Evolutionary conservation across 1,140 invertebrate genomes (phyloP), one percentile per base, ranked within the genome.

Genomic region (Sycophaga agraensis): DNA sequence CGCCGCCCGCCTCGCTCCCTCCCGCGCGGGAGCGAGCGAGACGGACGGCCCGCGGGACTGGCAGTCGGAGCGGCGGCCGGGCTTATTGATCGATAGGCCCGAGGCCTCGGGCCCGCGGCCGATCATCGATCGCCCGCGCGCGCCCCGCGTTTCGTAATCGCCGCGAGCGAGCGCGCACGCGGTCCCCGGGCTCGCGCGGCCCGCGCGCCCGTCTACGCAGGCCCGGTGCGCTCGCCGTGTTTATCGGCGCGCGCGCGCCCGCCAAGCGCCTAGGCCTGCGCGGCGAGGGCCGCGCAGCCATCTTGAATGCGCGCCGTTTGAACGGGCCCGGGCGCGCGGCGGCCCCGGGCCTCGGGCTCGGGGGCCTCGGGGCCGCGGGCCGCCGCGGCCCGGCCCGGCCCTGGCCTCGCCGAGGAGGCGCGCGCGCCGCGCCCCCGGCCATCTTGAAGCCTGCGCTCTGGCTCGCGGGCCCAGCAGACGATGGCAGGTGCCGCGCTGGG

Each of bases 391-490:
- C 0, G 26, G 12, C n/a, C 26, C 46, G 46, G 35, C 19, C 5
- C 35, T 1, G 22, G 14, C n/a, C 3, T 2, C 26, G n/a, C 1
- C 14, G n/a, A 16, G 4, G n/a, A 34, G 2, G 4, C 48, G 0
- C 14, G 28, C 21, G 53, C 39, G 34, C 35, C 14, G 21, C 37
- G 53, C 43, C 37, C 59, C 49, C 61, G 26, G 54, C 61, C 61
- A 63, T 63, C 37, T 63, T 63, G 61, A 63, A 53, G 61, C 61
- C 54, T 63, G 61, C 61, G 61, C 61, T 45, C 7, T 63, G 16
- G 61, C 53, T 37, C 24, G 28, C 8, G 53, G 61, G 61, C 61
- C 61, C 61, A 63, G 61, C 61, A 63, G 61, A 63, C 61, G 61
- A 63, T 63, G 59, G 42, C 59, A 54, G 51, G 59, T 31, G 11